These are phyloP conservation scores for Lepidostoma basale DNA, from an alignment of 1,140 invertebrate species.

Conservation along the genomic window DNA sequence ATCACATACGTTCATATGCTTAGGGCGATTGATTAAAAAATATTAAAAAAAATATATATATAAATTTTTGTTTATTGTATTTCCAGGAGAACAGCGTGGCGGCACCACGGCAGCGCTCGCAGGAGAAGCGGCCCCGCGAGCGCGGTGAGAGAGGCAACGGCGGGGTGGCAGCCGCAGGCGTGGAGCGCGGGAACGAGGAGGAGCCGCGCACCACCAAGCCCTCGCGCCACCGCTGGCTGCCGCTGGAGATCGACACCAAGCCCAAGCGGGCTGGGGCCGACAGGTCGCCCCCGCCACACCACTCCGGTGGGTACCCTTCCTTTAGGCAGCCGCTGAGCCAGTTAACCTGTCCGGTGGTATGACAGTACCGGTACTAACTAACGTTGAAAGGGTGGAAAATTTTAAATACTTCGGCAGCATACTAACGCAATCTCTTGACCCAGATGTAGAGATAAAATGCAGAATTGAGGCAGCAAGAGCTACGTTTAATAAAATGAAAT, in stretches of 20 bases:
- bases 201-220: conserved; percentile 23
- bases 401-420: no score
- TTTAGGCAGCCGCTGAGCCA: background rate
- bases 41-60: no score
- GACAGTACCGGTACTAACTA: no score
- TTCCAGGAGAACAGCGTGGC: background rate
- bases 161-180: background rate
- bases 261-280: conserved; percentile 27
- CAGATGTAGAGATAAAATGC: no score
- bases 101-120: conserved; percentile 23
- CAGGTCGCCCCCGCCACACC: conserved; percentile 32
- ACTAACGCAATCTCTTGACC: no score
- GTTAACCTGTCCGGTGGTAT: no score
- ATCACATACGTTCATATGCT: no score
- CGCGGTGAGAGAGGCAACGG: background rate
- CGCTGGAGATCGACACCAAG: conserved; percentile 36
- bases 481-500: no score
- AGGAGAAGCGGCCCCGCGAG: conserved; percentile 29
- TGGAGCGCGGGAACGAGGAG: background rate
- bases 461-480: no score
- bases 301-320: background rate
- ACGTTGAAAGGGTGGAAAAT: no score
- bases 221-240: conserved; percentile 37
- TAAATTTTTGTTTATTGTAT: no score
- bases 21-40: no score